phyloP scores from a whole-genome alignment of 2,888 invertebrate species.

The Petrophora chlorosata region DNA sequence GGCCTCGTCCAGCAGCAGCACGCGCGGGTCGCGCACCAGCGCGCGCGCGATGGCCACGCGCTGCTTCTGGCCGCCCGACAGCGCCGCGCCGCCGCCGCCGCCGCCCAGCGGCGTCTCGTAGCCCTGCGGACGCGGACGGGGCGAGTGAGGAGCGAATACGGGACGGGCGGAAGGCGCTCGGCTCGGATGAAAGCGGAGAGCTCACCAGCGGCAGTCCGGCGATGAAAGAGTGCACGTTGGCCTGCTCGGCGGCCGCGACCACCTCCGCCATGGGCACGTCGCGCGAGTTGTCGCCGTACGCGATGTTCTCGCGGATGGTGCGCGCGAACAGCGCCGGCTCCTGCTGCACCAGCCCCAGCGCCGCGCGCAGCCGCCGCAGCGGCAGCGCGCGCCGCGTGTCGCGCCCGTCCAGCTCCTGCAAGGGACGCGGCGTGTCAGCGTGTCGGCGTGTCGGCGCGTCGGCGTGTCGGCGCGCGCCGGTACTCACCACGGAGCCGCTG shows the following conservation, averaged over 20 bases:
- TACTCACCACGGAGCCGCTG: constrained; percentile 77
- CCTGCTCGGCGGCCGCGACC: constrained; percentile 87
- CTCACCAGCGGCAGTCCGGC: constrained; percentile 86
- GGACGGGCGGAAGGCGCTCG: not conserved
- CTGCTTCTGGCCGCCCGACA: constrained; percentile 91
- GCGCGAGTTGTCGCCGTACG: constrained; percentile 90
- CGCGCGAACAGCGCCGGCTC: constrained; percentile 93
- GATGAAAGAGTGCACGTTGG: constrained; percentile 91
- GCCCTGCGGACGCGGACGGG: constrained; percentile 64
- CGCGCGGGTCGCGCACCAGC: constrained; percentile 84
- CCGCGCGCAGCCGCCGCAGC: constrained; percentile 86
- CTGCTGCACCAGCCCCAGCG: constrained; percentile 92
- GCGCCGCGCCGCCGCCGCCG: constrained; percentile 79
- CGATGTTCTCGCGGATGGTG: constrained; percentile 92
- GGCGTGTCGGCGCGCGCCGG: constrained; percentile 57
- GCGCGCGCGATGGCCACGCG: constrained; percentile 89
- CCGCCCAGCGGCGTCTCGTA: constrained; percentile 86
- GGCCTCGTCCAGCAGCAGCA: constrained; percentile 87
- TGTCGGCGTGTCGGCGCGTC: constrained; percentile 84
- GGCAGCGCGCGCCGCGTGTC: constrained; percentile 84
- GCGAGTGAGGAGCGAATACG: not conserved
- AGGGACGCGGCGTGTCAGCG: constrained; percentile 88
- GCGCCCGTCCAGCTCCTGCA: constrained; percentile 79
- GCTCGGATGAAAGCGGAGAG: constrained; percentile 11
- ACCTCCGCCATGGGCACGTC: constrained; percentile 86